Base-by-base conservation (phyloP, 2,888 invertebrate species). In the Vandiemenella viatica region DNA sequence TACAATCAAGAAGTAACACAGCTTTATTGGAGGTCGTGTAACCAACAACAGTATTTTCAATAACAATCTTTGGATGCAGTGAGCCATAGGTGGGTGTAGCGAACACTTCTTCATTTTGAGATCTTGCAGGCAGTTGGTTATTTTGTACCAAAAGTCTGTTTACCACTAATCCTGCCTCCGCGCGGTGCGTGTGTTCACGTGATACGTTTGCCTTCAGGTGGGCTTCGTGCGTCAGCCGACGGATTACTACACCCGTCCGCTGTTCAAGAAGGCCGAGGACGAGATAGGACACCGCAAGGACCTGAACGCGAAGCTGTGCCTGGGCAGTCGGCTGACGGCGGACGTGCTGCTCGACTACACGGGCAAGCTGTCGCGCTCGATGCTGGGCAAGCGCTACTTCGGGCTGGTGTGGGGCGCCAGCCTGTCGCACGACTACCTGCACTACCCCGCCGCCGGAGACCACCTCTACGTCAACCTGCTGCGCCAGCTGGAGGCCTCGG, bases 381-480 rank as follows among this genome's bases (percentile, higher is more conserved):
- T 86, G 62, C 67, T 67, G 46, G 61, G 67, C 0, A 72, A 75
- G 6, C 74, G 75, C 15, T 79, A 82, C 59, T 90, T 92, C 64
- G 84, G 80, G 0, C 83, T 92, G 58, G 81, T 86, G 60, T 92
- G 91, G 87, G 76, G 83, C 52, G 79, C 81, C 1, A 80, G 85
- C 47, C 69, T 91, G 58, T 83, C 86, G 4, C 92, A 93, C 62
- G 91, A 92, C 61, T 79, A 75, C 61, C 72, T 91, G 45, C 89
- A 88, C 62, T 79, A 80, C 59, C 83, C 89, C 0, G 74, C 75
- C 59, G 63, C 79, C 19, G 83, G 85, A 52, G 92, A 93, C 59
- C 67, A 73, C 0, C 67, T 72, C 43, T 79, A 83, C 58, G 62
- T 69, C 55, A 58, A 66, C 1, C 74, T 84, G 59, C 65, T 91